phyloP scores from a whole-genome alignment of 2,888 invertebrate genomes.

The Drosophila melanosoma region DNA sequence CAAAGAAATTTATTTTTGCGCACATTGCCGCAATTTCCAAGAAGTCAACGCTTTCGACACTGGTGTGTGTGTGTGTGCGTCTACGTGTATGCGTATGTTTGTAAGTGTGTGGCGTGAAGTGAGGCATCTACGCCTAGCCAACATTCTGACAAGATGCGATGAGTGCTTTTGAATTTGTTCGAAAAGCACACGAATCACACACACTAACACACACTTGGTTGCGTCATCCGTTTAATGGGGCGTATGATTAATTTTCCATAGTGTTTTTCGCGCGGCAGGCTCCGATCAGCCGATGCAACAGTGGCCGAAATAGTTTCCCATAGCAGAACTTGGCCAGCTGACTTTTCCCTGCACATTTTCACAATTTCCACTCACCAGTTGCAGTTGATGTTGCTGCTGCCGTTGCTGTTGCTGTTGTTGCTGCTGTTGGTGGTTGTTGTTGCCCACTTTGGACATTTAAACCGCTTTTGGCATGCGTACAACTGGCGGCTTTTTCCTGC shows the following conservation, averaged over 20 bases:
- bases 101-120: background rate
- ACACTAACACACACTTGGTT: conserved; percentile 40
- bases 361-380: conserved; percentile 68
- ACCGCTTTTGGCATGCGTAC: conserved; percentile 82
- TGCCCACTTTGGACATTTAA: conserved; percentile 81
- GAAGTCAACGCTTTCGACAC: conserved; percentile 50
- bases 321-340: conserved; percentile 69
- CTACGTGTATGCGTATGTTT: conserved; percentile 4
- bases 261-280: conserved; percentile 24
- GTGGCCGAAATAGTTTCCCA: conserved; percentile 54
- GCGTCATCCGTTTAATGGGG: conserved; percentile 77
- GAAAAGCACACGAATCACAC: conserved; percentile 59
- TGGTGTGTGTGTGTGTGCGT: background rate
- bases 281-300: background rate
- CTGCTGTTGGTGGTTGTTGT: conserved; percentile 54
- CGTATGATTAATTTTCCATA: conserved; percentile 73
- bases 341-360: conserved; percentile 81
- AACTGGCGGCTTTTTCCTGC: conserved; percentile 68
- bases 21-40: conserved; percentile 62
- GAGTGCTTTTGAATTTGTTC: conserved; percentile 62
- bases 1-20: conserved; percentile 66
- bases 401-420: conserved; percentile 37
- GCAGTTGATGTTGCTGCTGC: conserved; percentile 33
- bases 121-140: conserved; percentile 34
- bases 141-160: conserved; percentile 52